These are phyloP conservation scores for Mya arenaria DNA, from an alignment of 1,140 invertebrate species.

Conservation along the genomic window DNA sequence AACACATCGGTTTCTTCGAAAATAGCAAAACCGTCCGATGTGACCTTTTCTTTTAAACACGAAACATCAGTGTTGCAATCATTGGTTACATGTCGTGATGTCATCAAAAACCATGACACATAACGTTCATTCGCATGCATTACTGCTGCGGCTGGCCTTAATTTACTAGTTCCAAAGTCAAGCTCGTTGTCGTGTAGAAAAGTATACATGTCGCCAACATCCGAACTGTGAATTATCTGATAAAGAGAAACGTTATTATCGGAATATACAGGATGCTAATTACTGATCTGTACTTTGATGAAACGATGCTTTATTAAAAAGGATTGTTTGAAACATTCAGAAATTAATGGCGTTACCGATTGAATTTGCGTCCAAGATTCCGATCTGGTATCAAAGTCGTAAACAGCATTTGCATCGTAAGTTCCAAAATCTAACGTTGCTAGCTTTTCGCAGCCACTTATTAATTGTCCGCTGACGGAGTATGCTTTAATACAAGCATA, in stretches of 20 bases:
- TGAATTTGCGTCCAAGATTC: slow-evolving; percentile 22
- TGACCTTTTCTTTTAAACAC: not conserved
- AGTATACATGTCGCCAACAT: not conserved
- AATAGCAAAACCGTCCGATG: not conserved
- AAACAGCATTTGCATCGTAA: not conserved
- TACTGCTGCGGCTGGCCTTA: not conserved
- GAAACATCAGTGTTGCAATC: slow-evolving; percentile 16
- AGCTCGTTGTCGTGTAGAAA: not conserved
- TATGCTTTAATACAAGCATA: slow-evolving; percentile 19
- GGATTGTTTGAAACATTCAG: not conserved
- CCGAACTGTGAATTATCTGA: slow-evolving; percentile 25
- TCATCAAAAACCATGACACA: slow-evolving; percentile 39
- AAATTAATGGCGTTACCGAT: not conserved
- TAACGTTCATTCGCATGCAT: not conserved
- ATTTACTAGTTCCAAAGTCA: not conserved
- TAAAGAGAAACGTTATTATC: not conserved
- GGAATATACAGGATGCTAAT: not conserved
- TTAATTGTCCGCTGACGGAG: not conserved
- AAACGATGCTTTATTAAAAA: not conserved
- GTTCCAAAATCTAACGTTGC: not conserved
- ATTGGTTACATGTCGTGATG: not conserved
- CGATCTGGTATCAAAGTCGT: slow-evolving; percentile 20
- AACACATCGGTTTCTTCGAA: slow-evolving; percentile 2
- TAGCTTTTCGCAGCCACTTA: not conserved
- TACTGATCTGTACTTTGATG: not conserved